These are phyloP conservation scores for Grammomys dolichurus DNA, from an alignment of 2,113 vertebrate genomes.

Conservation along the genomic window DNA sequence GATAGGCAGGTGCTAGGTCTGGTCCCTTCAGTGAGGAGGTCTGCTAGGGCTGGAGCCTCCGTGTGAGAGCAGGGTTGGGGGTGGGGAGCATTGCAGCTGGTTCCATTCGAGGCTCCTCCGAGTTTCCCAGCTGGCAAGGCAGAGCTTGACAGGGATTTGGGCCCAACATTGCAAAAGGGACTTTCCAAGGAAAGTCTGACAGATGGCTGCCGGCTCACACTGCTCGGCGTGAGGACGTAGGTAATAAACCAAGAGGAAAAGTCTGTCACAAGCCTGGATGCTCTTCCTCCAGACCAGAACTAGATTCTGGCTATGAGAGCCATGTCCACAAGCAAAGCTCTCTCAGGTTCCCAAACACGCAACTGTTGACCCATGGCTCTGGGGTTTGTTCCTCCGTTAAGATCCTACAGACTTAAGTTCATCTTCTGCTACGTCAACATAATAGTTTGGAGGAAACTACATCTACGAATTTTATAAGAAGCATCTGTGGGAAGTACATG, in stretches of 20 bases:
- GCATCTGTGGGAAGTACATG: neutral
- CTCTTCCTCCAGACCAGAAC: constrained; percentile 43
- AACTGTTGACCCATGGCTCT: neutral
- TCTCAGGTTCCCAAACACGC: neutral
- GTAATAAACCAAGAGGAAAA: constrained; percentile 37
- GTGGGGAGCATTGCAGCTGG: neutral
- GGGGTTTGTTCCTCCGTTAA: neutral
- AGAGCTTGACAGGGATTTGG: neutral
- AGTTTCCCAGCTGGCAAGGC: neutral
- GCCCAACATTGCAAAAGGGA: neutral
- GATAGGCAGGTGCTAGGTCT: neutral
- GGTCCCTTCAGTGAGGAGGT: neutral
- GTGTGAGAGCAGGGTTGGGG: too few relatives aligned
- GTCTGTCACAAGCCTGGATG: constrained; percentile 34
- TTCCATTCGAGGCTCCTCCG: neutral
- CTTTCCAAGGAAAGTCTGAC: neutral
- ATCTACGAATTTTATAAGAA: neutral
- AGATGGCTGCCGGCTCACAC: neutral
- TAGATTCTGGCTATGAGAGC: neutral
- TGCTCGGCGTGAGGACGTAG: neutral
- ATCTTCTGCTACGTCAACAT: neutral
- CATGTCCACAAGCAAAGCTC: neutral
- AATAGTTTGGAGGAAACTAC: neutral
- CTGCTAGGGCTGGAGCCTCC: neutral
- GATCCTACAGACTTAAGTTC: neutral